Percentiles rank a stretch among this genome's conserved stretches.
Conservation (phyloP, 2,113 vertebrate species). For the Saccopteryx leptura region DNA sequence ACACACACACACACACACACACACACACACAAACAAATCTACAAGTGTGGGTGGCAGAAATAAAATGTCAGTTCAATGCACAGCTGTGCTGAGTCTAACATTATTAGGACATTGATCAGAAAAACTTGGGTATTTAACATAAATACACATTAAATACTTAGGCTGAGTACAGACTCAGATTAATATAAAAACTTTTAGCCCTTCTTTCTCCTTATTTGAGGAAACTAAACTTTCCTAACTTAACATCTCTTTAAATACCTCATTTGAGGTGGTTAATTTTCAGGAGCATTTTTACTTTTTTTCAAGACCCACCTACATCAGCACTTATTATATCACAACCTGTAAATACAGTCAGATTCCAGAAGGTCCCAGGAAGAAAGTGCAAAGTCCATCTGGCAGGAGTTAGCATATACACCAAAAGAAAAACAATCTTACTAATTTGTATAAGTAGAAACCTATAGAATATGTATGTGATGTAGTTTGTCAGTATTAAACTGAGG, state of each 20-base stretch:
- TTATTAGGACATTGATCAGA: background rate
- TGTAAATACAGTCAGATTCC: background rate
- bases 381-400: background rate
- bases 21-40: too few relatives aligned
- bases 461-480: background rate
- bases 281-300: background rate
- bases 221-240: background rate
- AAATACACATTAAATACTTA: background rate
- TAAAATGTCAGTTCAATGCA: background rate
- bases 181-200: slow-evolving; percentile 37
- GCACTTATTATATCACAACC: background rate
- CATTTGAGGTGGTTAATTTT: background rate
- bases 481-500: background rate
- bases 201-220: background rate
- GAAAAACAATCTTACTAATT: background rate
- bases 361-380: background rate
- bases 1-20: too few relatives aligned
- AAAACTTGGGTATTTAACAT: background rate
- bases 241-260: background rate
- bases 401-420: background rate
- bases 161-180: background rate
- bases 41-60: background rate
- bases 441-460: background rate
- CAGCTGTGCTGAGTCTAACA: background rate
- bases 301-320: background rate